Base-by-base conservation (phyloP, 2,888 invertebrate species). In the Cryptocephalus moraei region DNA sequence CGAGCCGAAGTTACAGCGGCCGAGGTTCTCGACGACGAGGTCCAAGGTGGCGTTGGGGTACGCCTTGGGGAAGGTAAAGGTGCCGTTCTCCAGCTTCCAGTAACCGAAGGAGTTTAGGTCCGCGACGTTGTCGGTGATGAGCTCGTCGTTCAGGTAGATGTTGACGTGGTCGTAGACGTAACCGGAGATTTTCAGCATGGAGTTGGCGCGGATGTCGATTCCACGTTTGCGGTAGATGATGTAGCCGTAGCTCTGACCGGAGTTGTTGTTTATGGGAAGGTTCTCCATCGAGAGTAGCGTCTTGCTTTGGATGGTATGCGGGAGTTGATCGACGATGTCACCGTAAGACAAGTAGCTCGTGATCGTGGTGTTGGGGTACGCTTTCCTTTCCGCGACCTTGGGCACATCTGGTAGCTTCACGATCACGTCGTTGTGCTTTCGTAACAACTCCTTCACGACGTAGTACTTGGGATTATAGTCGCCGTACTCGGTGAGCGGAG, bases 401-500 rank as follows among this genome's bases (percentile, higher is more conserved):
- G 51, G 51, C 9, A 33, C 33, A 22, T 41, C 45, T 10, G 51
- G 49, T 1, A 43, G 33, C 12, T 42, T 49, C 1, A 48, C 45
- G 39, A 47, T 48, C 9, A 51, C 34, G 9, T 43, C 14, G 22
- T 46, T 64, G 50, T 69, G 66, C 46, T 62, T 56, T 9, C 49
- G 49, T 9, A 67, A 47, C 11, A 79, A 70, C 6, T 80, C 70
- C 55, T 82, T 77, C 44, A 91, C 77, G 2, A 75, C 76, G 49
- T 74, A 75, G 67, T 78, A 70, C 71, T 94, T 94, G 0, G 75
- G 72, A 0, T 91, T 91, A 1, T 86, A 83, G 72, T 93, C 93
- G 1, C 94, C 93, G 44, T 89, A 85, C 70, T 95, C 94, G 9
- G 76, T 79, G 54, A 95, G 71, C 0, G 93, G 94, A 1, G 92